Percentiles rank a stretch among this genome's conserved stretches.
Evolutionary conservation across 2,888 invertebrate species (phyloP).

Genomic region (Psylliodes chrysocephalus): DNA sequence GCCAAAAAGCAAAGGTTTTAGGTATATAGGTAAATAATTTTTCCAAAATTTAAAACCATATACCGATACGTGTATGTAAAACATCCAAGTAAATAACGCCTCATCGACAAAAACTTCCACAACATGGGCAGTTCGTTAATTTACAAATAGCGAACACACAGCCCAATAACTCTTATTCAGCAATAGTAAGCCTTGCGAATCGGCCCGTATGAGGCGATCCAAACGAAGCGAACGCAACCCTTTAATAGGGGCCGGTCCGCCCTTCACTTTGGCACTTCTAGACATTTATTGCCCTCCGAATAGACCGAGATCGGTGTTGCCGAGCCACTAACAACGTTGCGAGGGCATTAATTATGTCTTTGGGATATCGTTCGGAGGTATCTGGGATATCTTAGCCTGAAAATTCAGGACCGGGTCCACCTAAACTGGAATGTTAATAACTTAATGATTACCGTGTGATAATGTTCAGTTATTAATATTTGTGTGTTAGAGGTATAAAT

Average conservation of each 20-base stretch:
- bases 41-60: too few species aligned
- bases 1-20: too few species aligned
- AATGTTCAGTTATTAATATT: too few species aligned
- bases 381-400: neutral
- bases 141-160: too few species aligned
- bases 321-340: conserved; percentile 38
- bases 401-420: neutral
- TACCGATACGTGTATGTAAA: too few species aligned
- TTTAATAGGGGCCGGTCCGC: conserved; percentile 26
- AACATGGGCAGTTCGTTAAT: too few species aligned
- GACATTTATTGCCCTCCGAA: conserved; percentile 42
- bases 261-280: conserved; percentile 39
- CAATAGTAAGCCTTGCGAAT: neutral
- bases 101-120: too few species aligned
- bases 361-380: conserved; percentile 17
- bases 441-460: too few species aligned
- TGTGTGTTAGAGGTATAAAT: too few species aligned
- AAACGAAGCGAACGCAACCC: conserved; percentile 21
- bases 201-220: neutral
- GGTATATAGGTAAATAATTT: too few species aligned
- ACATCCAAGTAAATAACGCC: too few species aligned
- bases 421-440: neutral
- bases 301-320: conserved; percentile 42
- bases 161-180: conserved; percentile 1
- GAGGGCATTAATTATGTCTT: conserved; percentile 40